phyloP scores from a whole-genome alignment of 2,888 invertebrate genomes.

The Cheilosia variabilis region DNA sequence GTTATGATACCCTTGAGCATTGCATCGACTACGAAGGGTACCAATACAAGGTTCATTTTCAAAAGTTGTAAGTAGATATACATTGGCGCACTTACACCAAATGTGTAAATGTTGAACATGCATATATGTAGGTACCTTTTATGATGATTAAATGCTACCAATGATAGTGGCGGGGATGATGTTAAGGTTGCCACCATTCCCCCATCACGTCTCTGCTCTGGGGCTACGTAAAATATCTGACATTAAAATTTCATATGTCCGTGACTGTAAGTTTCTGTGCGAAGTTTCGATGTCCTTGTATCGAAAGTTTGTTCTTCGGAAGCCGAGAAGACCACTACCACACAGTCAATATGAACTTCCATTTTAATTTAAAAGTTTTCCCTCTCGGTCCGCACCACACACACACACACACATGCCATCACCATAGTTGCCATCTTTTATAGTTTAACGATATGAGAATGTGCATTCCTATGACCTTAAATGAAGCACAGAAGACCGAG shows the following conservation, averaged over 20 bases:
- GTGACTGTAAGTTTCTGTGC: constrained; percentile 57
- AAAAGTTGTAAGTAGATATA: constrained; percentile 49
- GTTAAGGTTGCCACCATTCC: constrained; percentile 14
- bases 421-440: constrained; percentile 59
- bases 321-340: constrained; percentile 41
- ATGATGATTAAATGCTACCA: constrained; percentile 74
- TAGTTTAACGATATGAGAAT: constrained; percentile 64
- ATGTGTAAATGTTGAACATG: constrained; percentile 54
- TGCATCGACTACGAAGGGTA: constrained; percentile 55
- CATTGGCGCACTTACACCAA: constrained; percentile 30
- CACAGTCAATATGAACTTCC: constrained; percentile 66
- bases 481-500: constrained; percentile 31
- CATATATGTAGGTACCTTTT: constrained; percentile 64
- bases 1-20: constrained; percentile 63
- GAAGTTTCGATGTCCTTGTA: constrained; percentile 68
- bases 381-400: constrained; percentile 7
- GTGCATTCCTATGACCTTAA: constrained; percentile 52
- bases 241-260: constrained; percentile 69
- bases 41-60: constrained; percentile 54
- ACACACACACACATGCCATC: constrained; percentile 13
- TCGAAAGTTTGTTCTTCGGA: constrained; percentile 57
- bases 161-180: constrained; percentile 50
- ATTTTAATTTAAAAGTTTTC: constrained; percentile 74
- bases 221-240: constrained; percentile 68
- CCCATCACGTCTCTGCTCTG: constrained; percentile 50